Base-by-base conservation (phyloP, 2,888 invertebrate genomes). In the Protonemura montana region DNA sequence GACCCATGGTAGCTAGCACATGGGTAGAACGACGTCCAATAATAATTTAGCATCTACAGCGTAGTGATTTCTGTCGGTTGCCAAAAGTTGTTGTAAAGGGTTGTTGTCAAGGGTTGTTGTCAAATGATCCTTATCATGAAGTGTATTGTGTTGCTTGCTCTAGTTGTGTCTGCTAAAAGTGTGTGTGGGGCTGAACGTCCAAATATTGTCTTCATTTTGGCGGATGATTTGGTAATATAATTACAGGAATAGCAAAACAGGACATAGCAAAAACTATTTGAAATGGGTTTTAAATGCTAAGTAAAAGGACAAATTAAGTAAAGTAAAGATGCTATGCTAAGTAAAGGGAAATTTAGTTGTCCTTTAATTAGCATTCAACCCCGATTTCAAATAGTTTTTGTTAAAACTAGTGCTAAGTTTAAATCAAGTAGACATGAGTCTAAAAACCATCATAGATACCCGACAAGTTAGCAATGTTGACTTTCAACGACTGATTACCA, bases 161-260 rank as follows among this genome's bases (percentile, higher is more conserved):
- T 83, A 3, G 30, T 83, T 0, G 83, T 83, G 83, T 83, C 83
- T n/a, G 26, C 35, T 6, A 82, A 29, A 82, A 27, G 83, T 83
- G 83, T 42, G 6, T n/a, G 41, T 25, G 83, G 42, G 0, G 83
- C 83, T 16, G 86, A 78, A 27, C 77, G 85, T 25, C 87, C 87
- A 13, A 86, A 87, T 76, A 87, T 87, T 21, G 82, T 87, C 26
- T 85, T 87, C 88, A 95, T 97, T 88, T 92, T 97, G 90, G 96
- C 95, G 0, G 97, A 97, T 92, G 97, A 97, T 91, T 93, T 97
- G 95, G 97, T 96, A 92, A 91, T 94, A 90, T 42, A n/a, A n/a
- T 59, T n/a, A 21, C 1, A 21, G 16, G 30, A 82, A 82, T 26
- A 13, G n/a, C 82, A n/a, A n/a, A n/a, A n/a, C n/a, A n/a, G n/a